Evolutionary conservation across 2,113 vertebrate species (phyloP), one percentile per base, ranked within the genome.

Genomic region (Dendrocopos noguchii): DNA sequence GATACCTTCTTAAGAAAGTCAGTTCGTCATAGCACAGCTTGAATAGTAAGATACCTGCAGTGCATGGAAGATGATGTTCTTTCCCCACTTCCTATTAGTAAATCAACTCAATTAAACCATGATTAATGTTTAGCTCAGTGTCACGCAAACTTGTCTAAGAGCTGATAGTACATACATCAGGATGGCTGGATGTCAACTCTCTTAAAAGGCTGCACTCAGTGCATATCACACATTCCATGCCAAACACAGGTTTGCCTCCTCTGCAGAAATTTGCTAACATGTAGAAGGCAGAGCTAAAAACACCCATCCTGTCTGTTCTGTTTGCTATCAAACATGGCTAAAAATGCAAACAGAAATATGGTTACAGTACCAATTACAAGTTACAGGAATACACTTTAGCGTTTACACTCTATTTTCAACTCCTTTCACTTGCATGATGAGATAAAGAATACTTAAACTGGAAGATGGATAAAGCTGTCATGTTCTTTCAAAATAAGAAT

Each of bases 111-210:
- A 93, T 88, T 94, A 87, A 90, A 70, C 8, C 39, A 80, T 73
- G 80, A 96, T 91, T 93, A 72, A 96, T 64, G 60, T 78, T 92
- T 91, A 56, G 52, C 50, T 94, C 65, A 64, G 44, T 60, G 57
- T 79, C 80, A 87, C 25, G 56, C 22, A 70, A 63, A 95, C 92
- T 93, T 95, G 34, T 83, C 78, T 78, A 83, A 87, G 56, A 73
- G 67, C 72, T 93, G 75, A 91, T 79, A 86, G 42, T 70, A 76
- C 57, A 36, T 34, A 85, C 88, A 93, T 77, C 65, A 76, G 63
- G 64, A 77, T 66, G 84, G 71, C 68, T 85, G 83, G 27, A 12
- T 75, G 65, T 80, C 92, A 95, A 2, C 8, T 79, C 60, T 56
- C 64, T 60, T 56, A 29, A 74, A 93, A 55, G 34, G 19, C 34